Evolutionary conservation across 1,140 invertebrate species (phyloP), one percentile per base, ranked within the genome.

Genomic region (Apis dorsata): DNA sequence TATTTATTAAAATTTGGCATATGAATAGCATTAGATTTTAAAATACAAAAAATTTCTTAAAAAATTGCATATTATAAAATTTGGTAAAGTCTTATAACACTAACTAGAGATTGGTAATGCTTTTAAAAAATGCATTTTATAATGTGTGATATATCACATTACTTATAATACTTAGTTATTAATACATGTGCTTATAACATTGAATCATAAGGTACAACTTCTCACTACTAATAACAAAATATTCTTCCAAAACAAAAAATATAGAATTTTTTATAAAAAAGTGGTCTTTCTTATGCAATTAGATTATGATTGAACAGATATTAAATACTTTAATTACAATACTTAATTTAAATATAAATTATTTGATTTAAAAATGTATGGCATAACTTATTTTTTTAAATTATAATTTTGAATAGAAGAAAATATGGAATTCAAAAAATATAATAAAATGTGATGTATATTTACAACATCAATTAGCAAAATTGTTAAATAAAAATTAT

Each of bases 1-100:
- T 68, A 71, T 1, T 65, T 63, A 65, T 71, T 81, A 73, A 75
- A 88, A 79, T 80, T 88, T 72, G 60, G 62, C 69, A 75, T 88
- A 89, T 85, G 86, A 89, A 86, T 86, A 90, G 81, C 81, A 75
- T 85, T 60, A 81, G 62, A 79, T 87, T 87, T 80, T 88, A 87
- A 85, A 73, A 77, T 82, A 78, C 49, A 80, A 53, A 87, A 80
- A 65, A 75, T 68, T 85, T 87, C n/a, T 78, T 34, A 34, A 83
- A 73, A 88, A 79, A 28, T 15, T 77, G 44, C 65, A 65, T 19
- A n/a, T 49, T 84, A 84, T 70, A 76, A 90, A 90, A 86, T 82
- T 78, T 72, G 66, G 60, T 86, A 86, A 91, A 90, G 71, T 83
- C 69, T 83, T 90, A 86, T 21, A 85, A 87, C 88, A 85, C 55